These are phyloP conservation scores for Epirrhoe tristata DNA, from an alignment of 2,888 invertebrate species.

Conservation along the genomic window DNA sequence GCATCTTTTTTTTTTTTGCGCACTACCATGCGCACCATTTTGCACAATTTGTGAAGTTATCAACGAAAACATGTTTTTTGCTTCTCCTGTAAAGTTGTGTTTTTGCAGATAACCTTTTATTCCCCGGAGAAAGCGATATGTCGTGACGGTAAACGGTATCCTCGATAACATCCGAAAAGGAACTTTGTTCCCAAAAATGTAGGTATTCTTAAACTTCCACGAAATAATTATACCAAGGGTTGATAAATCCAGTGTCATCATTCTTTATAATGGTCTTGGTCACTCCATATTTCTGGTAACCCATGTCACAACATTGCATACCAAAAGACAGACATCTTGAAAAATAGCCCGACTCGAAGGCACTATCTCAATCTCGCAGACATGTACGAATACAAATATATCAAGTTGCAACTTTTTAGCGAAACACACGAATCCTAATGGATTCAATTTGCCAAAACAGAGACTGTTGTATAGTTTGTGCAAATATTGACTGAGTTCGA, in stretches of 20 bases:
- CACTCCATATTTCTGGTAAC: slow-evolving; percentile 13
- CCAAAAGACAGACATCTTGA: slow-evolving; percentile 20
- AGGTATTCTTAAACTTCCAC: no score
- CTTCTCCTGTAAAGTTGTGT: no score
- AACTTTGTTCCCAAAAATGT: no score
- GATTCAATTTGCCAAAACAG: slow-evolving; percentile 39
- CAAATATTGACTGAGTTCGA: slow-evolving; percentile 39
- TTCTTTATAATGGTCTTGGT: neutral
- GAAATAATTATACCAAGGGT: no score
- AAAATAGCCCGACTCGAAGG: slow-evolving; percentile 13
- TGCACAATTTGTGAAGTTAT: no score
- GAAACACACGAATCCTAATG: slow-evolving; percentile 32
- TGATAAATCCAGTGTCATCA: neutral
- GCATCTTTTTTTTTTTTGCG: no score
- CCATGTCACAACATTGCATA: slow-evolving; percentile 25
- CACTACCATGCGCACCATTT: no score
- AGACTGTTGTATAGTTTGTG: slow-evolving; percentile 29
- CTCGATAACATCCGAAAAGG: no score
- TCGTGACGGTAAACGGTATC: no score
- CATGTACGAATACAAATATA: slow-evolving; percentile 31
- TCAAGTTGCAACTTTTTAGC: slow-evolving; percentile 31
- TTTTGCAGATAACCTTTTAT: no score
- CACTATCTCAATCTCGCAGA: slow-evolving; percentile 30
- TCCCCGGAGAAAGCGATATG: no score
- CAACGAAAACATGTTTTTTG: no score